Evolutionary conservation across 2,797 vertebrate genomes (phyloP).

Genomic region (Monodelphis domestica): DNA sequence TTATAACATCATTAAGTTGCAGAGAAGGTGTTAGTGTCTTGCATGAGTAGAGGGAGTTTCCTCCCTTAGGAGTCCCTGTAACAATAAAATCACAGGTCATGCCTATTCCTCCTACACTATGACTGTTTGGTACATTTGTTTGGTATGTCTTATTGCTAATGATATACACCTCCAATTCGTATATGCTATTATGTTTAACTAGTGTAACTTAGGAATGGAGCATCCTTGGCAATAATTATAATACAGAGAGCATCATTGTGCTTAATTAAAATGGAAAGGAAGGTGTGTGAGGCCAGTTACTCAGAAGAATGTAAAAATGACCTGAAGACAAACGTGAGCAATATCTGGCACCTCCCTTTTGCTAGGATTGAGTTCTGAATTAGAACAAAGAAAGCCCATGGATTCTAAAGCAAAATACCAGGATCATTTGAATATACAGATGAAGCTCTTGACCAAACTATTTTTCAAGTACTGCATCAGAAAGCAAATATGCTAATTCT

Average conservation of each 20-base stretch:
- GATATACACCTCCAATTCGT: constrained; percentile 77
- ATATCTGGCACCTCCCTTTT: constrained; percentile 12
- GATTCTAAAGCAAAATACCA: neutral
- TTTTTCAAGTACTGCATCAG: neutral
- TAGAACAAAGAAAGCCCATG: neutral
- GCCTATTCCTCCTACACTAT: neutral
- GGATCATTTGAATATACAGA: neutral
- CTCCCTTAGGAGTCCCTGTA: neutral
- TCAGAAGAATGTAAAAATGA: neutral
- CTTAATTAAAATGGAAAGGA: constrained; percentile 39
- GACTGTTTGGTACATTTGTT: neutral
- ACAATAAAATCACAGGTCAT: neutral
- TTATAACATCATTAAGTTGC: neutral
- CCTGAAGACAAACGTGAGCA: constrained; percentile 13
- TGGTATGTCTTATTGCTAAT: constrained; percentile 67
- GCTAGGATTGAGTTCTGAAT: neutral
- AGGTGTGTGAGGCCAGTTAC: constrained; percentile 44
- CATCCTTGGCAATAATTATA: constrained; percentile 65
- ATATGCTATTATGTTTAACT: constrained; percentile 70
- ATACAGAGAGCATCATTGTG: constrained; percentile 42
- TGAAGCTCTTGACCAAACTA: neutral
- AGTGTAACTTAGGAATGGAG: constrained; percentile 70
- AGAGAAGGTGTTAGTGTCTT: neutral
- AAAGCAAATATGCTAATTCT: neutral
- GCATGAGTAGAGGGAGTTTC: neutral